Conservation (phyloP, 2,797 vertebrate species). For the Liparis tanakae region DNA sequence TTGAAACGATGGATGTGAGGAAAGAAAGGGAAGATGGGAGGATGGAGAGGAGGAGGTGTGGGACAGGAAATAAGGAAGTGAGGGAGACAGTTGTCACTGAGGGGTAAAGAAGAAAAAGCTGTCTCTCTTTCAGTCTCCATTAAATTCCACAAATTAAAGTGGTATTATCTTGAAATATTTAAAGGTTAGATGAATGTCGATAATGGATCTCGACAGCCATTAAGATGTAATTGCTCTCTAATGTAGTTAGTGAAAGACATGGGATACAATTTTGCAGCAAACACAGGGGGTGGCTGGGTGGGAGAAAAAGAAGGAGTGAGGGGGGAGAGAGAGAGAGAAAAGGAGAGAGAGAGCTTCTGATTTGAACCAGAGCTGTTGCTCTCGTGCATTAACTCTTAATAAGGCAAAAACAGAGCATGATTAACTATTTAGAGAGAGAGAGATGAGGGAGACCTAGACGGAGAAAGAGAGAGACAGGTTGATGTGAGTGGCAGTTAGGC, state of each 20-base stretch:
- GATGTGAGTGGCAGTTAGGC: slow-evolving; percentile 5
- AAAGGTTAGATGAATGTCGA: slow-evolving; percentile 94
- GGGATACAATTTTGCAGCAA: slow-evolving; percentile 89
- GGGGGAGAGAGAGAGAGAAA: background rate
- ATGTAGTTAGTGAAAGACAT: slow-evolving; percentile 91
- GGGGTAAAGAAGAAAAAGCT: slow-evolving; percentile 19
- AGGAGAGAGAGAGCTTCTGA: slow-evolving; percentile 23
- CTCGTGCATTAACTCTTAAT: slow-evolving; percentile 59
- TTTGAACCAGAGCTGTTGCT: slow-evolving; percentile 64
- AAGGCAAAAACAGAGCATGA: slow-evolving; percentile 54
- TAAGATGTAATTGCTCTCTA: slow-evolving; percentile 94
- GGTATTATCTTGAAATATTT: slow-evolving; percentile 95
- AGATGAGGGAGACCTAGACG: background rate
- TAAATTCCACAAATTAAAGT: slow-evolving; percentile 93
- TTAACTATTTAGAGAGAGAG: slow-evolving; percentile 41
- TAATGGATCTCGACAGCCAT: slow-evolving; percentile 95
- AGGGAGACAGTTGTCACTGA: slow-evolving; percentile 17
- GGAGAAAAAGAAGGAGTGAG: background rate
- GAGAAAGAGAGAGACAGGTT: background rate
- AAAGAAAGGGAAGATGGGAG: background rate
- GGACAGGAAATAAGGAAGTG: background rate
- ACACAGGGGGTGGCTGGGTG: slow-evolving; percentile 70
- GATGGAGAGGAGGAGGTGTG: background rate
- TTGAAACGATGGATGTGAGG: background rate
- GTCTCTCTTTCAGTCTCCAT: slow-evolving; percentile 79